These are phyloP conservation scores for Orchesella cincta DNA, from an alignment of 1,140 invertebrate species.

Conservation along the genomic window DNA sequence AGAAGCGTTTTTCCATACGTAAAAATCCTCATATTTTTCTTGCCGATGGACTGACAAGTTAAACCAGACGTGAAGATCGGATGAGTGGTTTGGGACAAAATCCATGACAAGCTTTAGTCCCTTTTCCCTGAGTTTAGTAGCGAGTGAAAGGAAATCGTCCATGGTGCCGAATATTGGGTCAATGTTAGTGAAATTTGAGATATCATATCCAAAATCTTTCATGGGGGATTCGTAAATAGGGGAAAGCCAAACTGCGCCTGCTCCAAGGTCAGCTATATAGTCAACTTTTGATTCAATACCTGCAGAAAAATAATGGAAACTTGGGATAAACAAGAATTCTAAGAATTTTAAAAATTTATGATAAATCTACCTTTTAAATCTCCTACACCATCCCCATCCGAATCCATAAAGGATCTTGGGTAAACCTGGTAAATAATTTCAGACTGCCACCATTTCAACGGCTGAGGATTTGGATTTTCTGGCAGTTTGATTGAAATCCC, in stretches of 20 bases:
- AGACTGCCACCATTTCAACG: constrained; percentile 70
- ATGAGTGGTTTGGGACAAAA: constrained; percentile 71
- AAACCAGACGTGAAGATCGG: constrained; percentile 74
- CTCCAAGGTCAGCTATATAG: constrained; percentile 59
- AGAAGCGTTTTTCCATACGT: constrained; percentile 58
- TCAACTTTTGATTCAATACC: constrained; percentile 58
- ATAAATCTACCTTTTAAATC: constrained; percentile 64
- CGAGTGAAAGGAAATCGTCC: constrained; percentile 60
- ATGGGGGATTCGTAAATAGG: constrained; percentile 64
- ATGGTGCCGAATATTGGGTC: constrained; percentile 65
- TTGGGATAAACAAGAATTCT: no score
- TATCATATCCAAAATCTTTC: constrained; percentile 69
- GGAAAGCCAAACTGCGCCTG: constrained; percentile 65
- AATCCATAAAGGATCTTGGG: constrained; percentile 76
- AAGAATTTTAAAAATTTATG: no score
- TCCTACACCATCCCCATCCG: constrained; percentile 70
- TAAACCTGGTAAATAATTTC: constrained; percentile 77
- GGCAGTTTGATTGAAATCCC: neutral
- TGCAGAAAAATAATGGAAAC: constrained; percentile 32
- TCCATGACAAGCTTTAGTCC: constrained; percentile 64
- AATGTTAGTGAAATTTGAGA: constrained; percentile 65
- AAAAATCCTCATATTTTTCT: constrained; percentile 60
- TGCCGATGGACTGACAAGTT: constrained; percentile 62
- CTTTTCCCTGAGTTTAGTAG: neutral
- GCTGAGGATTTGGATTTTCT: neutral